Base-by-base conservation (phyloP, 2,113 vertebrate species). In the Brachionichthys hirsutus region DNA sequence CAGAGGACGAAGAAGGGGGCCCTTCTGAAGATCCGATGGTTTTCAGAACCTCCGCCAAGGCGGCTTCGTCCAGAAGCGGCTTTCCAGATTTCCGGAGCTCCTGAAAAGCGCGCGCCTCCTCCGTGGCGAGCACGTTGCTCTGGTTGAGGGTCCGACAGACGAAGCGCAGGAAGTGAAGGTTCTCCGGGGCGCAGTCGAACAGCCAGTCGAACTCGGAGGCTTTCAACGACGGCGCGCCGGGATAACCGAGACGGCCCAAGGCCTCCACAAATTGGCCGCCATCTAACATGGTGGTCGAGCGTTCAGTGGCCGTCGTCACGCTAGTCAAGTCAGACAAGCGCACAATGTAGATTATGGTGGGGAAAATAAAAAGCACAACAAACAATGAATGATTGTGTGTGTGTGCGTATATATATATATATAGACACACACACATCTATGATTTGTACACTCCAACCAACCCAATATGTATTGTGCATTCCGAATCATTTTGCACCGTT, bases 131-230 rank as follows among this genome's bases (percentile, higher is more conserved):
- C 15, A 94, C 89, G 13, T 93, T 88, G 59, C 78, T 87, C 54
- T 80, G 90, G 51, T 80, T 94, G 70, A 95, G 67, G 40, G 75
- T 92, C 14, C 82, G 88, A 86, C 94, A 99, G 70, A 98, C 94
- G 84, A 95, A 95, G 9, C 91, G 89, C 76, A 98, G 63, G 73
- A 98, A 94, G 1, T 90, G 75, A 49, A 78, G 91, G 36, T 85
- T 90, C 75, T 94, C 94, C 0, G 54, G 88, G 14, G 86, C 75
- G 3, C 94, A 91, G 40, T 98, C 95, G 83, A 97, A 97, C 58
- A 98, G 82, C 95, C 97, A 99, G 77, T 99, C 96, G 70, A 98
- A 98, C 77, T 97, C 94, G 5, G 93, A 94, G 61, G 90, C 92
- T 69, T 93, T 91, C 48, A 98, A 90, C 4, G 64, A 68, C 35